Base-by-base conservation (phyloP, 2,113 vertebrate species). In the Ailurus styani region DNA sequence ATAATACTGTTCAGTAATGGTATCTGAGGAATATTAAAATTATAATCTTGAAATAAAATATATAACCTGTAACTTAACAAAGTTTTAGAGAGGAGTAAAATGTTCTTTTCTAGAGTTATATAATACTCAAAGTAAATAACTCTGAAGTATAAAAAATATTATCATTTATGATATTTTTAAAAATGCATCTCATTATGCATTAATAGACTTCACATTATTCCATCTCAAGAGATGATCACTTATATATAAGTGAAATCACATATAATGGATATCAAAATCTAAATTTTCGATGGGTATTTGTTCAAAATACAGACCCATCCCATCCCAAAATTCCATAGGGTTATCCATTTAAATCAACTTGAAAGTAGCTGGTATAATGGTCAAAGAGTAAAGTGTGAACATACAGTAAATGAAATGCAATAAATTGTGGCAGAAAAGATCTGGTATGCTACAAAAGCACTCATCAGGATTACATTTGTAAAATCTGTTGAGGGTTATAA, bases 11-110 rank as follows among this genome's bases (percentile, higher is more conserved):
- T 91, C 31, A 31, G 11, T 42, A 89, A 87, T 14, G 18, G 47
- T 57, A 31, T 55, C n/a, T 73, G 37, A 34, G 45, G 34, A 79
- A n/a, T 96, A 86, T 60, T 75, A 75, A 93, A 88, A 79, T 85
- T 54, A 89, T 68, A 31, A 64, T 87, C 42, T 88, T 84, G 60
- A 97, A 91, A 96, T 47, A 81, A 60, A 55, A 87, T 52, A 72
- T 14, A 42, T 78, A 85, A 79, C 37, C 31, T 40, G 0, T 79
- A 94, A 85, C 40, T 81, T 60, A 68, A 15, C 37, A 78, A 72
- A n/a, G 88, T 84, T 91, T 92, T 96, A 88, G 25, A 84, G 45
- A 78, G 64, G 7, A 85, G 45, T 70, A 4, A 82, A 78, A 78
- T n/a, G n/a, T 87, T 7, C 17, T 64, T 96, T 64, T 50, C 81